Percentiles rank a stretch among this genome's conserved stretches.
Evolutionary conservation across 2,888 invertebrate genomes (phyloP).

Genomic region (Odontothrips loti): DNA sequence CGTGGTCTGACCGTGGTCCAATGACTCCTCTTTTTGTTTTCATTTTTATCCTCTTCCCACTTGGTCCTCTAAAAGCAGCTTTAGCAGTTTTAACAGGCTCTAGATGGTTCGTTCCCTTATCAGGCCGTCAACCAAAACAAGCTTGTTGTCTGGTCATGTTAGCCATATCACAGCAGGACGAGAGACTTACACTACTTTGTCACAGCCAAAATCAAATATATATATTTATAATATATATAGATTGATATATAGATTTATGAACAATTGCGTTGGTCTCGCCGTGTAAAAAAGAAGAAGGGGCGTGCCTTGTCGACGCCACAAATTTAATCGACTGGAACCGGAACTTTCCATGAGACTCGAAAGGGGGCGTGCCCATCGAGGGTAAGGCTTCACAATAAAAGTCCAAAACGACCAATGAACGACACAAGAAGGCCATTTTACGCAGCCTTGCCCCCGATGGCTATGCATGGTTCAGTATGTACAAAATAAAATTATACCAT

Average conservation of each 20-base stretch:
- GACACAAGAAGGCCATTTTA: background rate
- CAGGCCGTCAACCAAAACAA: background rate
- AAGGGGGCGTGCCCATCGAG: background rate
- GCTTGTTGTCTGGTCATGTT: constrained; percentile 6
- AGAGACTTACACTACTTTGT: constrained; percentile 21
- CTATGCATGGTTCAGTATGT: too few relatives aligned
- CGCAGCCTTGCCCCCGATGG: background rate
- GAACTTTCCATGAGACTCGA: too few relatives aligned
- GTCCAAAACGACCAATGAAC: background rate
- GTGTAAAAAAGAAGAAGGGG: background rate
- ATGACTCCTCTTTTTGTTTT: background rate
- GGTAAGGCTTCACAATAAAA: background rate
- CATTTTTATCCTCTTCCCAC: background rate
- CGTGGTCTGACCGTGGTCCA: background rate
- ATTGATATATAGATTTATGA: constrained; percentile 23
- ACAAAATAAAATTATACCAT: too few relatives aligned
- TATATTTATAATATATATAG: constrained; percentile 5
- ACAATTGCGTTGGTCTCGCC: constrained; percentile 21
- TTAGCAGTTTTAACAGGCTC: constrained; percentile 4
- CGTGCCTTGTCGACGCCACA: background rate
- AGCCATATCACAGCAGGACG: constrained; percentile 24
- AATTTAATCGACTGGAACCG: too few relatives aligned
- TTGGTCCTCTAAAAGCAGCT: background rate
- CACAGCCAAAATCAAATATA: constrained; percentile 26
- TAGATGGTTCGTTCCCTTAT: background rate